Base-by-base conservation (phyloP, 2,797 vertebrate genomes). In the Acestrorhynchus altus region DNA sequence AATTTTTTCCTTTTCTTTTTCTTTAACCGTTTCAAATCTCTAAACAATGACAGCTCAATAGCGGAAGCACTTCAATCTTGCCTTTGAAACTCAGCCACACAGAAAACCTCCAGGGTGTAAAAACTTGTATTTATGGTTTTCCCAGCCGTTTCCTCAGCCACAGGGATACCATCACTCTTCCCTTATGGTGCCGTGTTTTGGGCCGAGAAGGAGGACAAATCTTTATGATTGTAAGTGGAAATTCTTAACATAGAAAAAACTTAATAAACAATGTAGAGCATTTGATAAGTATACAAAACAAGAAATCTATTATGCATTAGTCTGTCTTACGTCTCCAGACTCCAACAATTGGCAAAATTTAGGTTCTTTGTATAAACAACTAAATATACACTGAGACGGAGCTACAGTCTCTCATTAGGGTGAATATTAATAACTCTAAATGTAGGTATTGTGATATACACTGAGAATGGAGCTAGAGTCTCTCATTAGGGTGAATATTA, bases 11-110 rank as follows among this genome's bases (percentile, higher is more conserved):
- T 56, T 5, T 56, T 56, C 26, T 56, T 35, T 35, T 56, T 5
- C 24, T 35, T 60, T 61, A n/a, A 57, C 26, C 52, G n/a, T 15
- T 66, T 35, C 44, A 42, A 44, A 90, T 90, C 87, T 80, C 82
- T 26, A 66, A 90, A 92, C 89, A 92, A 92, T 90, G 89, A 81
- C 84, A 78, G 56, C n/a, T n/a, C n/a, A n/a, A n/a, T n/a, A n/a
- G 22, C 22, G 22, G 52, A 56, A 12, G 26, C 26, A n/a, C 16
- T 59, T 26, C 56, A 59, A 16, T 31, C 56, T 59, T 13, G 63
- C 78, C 83, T 72, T 82, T 86, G 81, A 49, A 82, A 84, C 60
- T n/a, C 75, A 68, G 84, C 80, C 79, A 79, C 67, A 60, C 76
- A 12, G 57, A 47, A 74, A 86, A 84, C 85, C 68, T 4, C 81